Conservation (phyloP, 2,888 invertebrate genomes). For the Schizaphis graminum region DNA sequence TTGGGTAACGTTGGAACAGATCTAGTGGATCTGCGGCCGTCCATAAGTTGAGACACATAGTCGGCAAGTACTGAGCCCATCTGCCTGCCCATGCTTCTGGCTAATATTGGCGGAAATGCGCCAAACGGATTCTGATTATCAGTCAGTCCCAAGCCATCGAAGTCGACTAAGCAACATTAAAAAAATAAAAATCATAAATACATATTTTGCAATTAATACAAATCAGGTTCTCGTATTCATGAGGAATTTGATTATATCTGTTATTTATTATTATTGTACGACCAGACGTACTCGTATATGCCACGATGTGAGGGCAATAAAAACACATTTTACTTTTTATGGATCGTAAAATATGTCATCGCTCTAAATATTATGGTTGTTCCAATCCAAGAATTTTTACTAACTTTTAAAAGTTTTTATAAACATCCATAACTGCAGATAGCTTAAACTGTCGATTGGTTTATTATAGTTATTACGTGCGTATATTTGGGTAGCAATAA, state of each 20-base stretch:
- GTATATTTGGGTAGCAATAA: no score
- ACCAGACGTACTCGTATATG: not conserved
- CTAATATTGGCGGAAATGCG: constrained; percentile 82
- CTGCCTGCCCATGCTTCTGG: constrained; percentile 80
- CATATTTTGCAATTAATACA: not conserved
- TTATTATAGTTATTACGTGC: not conserved
- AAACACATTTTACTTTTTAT: not conserved
- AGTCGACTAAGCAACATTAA: constrained; percentile 77
- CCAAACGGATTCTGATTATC: constrained; percentile 91
- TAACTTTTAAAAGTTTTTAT: not conserved
- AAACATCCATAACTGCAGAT: not conserved
- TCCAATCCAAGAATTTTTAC: not conserved
- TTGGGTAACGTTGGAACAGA: constrained; percentile 71
- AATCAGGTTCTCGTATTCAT: not conserved
- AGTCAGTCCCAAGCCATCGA: constrained; percentile 87
- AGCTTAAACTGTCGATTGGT: not conserved
- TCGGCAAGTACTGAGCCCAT: constrained; percentile 81
- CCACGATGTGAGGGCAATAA: not conserved
- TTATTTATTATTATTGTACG: not conserved
- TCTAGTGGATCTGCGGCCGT: constrained; percentile 73
- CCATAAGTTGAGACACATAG: constrained; percentile 81
- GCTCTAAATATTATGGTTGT: not conserved
- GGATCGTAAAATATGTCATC: not conserved
- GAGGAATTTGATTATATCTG: not conserved
- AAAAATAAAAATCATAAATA: not conserved